Evolutionary conservation across 2,113 vertebrate species (phyloP).

Genomic region (Vicugna pacos): DNA sequence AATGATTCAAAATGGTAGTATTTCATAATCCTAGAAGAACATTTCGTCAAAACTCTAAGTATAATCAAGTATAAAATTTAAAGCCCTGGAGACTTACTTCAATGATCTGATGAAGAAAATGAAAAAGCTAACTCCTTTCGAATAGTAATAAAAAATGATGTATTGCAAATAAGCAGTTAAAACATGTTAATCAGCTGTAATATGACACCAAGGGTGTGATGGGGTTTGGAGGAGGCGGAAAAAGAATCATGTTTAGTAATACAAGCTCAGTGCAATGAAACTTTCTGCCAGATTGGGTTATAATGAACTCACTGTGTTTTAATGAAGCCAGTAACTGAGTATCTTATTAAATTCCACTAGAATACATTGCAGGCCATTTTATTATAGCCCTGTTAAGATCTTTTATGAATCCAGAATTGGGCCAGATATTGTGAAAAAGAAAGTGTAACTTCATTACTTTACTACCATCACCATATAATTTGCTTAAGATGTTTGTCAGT

Average conservation of each 20-base stretch:
- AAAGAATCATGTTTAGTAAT: neutral
- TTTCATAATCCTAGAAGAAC: neutral
- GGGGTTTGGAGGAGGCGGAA: neutral
- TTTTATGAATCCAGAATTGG: constrained; percentile 59
- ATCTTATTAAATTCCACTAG: constrained; percentile 58
- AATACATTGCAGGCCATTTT: neutral
- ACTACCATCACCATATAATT: neutral
- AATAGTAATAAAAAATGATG: constrained; percentile 37
- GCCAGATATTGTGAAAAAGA: constrained; percentile 34
- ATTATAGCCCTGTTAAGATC: neutral
- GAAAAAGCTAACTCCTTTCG: neutral
- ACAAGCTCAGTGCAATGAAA: neutral
- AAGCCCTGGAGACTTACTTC: neutral
- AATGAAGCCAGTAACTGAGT: constrained; percentile 53
- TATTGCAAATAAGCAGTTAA: constrained; percentile 26
- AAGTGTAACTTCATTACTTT: neutral
- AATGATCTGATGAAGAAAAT: neutral
- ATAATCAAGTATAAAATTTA: neutral
- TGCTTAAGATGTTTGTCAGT: constrained; percentile 2
- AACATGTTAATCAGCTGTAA: neutral
- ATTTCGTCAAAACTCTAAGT: neutral
- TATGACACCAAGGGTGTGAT: neutral
- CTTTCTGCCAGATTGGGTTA: constrained; percentile 28
- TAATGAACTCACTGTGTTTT: constrained; percentile 62
- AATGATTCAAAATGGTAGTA: neutral